phyloP scores from a whole-genome alignment of 1,140 invertebrate genomes.

The Nasonia vitripennis region DNA sequence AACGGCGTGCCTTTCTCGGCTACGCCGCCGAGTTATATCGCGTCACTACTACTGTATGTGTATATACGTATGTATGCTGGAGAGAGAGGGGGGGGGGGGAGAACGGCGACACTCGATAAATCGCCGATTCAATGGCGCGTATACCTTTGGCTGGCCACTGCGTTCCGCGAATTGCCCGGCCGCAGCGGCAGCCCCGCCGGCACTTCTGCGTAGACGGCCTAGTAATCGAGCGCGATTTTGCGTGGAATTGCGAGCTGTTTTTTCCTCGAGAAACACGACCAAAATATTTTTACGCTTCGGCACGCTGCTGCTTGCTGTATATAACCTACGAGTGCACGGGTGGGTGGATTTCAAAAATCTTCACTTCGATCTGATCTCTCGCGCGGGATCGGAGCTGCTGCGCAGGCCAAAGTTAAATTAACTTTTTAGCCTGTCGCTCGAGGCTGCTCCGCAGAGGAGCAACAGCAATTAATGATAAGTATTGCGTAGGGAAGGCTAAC shows the following conservation, averaged over 20 bases:
- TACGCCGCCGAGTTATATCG: neutral
- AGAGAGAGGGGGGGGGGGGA: no score
- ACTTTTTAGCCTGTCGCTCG: conserved; percentile 10
- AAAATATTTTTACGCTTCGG: neutral
- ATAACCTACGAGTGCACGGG: neutral
- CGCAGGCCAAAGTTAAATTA: conserved; percentile 8
- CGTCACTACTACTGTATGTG: neutral
- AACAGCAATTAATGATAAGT: conserved; percentile 36
- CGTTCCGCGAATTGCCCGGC: neutral
- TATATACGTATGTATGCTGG: neutral
- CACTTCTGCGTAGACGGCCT: neutral
- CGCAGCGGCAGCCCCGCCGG: neutral
- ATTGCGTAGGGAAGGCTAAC: conserved; percentile 20
- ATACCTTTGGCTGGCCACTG: neutral
- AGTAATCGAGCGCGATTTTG: neutral
- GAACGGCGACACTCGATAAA: conserved; percentile 50
- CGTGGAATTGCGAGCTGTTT: neutral
- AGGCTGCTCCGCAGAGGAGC: neutral
- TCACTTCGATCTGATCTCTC: neutral
- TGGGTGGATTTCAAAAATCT: neutral
- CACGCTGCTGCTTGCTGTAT: neutral
- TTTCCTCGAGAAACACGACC: neutral
- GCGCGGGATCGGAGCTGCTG: neutral
- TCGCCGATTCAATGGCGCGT: conserved; percentile 52
- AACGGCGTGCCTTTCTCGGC: conserved; percentile 12